Percentiles rank a stretch among this genome's conserved stretches.
Conservation (phyloP, 2,113 vertebrate genomes). For the Tetrax tetrax region DNA sequence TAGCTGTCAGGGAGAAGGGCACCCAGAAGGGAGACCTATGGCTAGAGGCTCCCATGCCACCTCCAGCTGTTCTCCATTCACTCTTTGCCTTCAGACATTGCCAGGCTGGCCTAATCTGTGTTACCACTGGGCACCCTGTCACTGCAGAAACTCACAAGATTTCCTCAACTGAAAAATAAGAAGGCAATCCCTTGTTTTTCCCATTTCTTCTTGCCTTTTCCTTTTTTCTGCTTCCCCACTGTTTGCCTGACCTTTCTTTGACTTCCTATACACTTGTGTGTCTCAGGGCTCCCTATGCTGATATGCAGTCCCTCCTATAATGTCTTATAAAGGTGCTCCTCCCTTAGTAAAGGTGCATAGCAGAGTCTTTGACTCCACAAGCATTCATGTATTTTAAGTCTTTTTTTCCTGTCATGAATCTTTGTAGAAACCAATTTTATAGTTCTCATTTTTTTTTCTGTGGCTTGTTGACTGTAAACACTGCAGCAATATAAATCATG, state of each 20-base stretch:
- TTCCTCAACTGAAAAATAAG: background rate
- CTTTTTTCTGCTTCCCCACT: background rate
- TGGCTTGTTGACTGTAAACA: background rate
- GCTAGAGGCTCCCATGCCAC: background rate
- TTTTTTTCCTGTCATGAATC: background rate
- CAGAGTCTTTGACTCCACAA: background rate
- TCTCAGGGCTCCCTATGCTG: background rate
- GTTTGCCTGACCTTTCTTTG: background rate
- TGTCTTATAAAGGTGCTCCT: background rate
- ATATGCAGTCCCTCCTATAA: background rate
- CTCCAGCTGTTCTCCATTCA: background rate
- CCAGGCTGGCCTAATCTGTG: background rate
- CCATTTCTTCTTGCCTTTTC: background rate
- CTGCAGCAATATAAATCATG: background rate
- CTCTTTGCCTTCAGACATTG: background rate
- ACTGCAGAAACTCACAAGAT: background rate
- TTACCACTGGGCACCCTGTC: background rate
- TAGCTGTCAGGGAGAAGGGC: background rate
- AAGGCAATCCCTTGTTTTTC: background rate
- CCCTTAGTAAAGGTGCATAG: background rate
- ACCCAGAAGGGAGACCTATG: background rate
- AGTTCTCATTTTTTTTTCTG: background rate
- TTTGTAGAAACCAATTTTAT: background rate
- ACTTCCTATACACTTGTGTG: background rate
- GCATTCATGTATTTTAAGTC: background rate